Evolutionary conservation across 2,113 vertebrate species (phyloP).

Genomic region (Sylvia atricapilla): DNA sequence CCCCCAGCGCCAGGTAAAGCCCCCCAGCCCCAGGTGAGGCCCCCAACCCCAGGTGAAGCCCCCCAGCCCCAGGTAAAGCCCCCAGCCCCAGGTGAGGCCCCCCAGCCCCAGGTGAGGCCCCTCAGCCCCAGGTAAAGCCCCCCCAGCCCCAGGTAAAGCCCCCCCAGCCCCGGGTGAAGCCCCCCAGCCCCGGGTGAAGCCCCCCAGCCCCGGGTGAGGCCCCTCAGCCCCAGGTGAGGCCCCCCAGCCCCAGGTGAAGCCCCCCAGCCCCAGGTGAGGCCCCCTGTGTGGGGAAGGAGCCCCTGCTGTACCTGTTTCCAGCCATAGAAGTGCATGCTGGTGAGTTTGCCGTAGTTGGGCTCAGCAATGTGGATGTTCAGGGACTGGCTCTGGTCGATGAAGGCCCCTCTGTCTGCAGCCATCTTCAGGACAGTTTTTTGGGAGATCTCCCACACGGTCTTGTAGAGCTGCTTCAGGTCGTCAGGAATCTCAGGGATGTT

Average conservation of each 20-base stretch:
- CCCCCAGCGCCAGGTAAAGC: too few relatives aligned
- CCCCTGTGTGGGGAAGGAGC: not conserved
- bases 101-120: too few relatives aligned
- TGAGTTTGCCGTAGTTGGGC: slow-evolving; percentile 96
- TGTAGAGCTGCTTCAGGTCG: slow-evolving; percentile 93
- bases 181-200: too few relatives aligned
- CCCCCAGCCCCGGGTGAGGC: too few relatives aligned
- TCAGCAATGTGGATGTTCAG: slow-evolving; percentile 97
- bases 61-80: too few relatives aligned
- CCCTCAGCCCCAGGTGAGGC: not conserved
- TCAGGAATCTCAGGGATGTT: slow-evolving; percentile 83
- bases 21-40: too few relatives aligned
- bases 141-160: too few relatives aligned
- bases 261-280: not conserved
- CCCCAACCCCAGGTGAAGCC: too few relatives aligned
- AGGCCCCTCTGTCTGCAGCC: slow-evolving; percentile 93
- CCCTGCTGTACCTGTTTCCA: slow-evolving; percentile 88
- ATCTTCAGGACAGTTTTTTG: slow-evolving; percentile 93
- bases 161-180: not conserved
- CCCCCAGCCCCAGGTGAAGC: not conserved
- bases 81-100: not conserved
- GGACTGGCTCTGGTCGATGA: slow-evolving; percentile 98
- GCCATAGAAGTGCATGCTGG: slow-evolving; percentile 98
- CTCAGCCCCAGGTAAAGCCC: too few relatives aligned
- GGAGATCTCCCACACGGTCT: slow-evolving; percentile 98